phyloP scores from a whole-genome alignment of 2,113 vertebrate species.

The Plotosus lineatus region DNA sequence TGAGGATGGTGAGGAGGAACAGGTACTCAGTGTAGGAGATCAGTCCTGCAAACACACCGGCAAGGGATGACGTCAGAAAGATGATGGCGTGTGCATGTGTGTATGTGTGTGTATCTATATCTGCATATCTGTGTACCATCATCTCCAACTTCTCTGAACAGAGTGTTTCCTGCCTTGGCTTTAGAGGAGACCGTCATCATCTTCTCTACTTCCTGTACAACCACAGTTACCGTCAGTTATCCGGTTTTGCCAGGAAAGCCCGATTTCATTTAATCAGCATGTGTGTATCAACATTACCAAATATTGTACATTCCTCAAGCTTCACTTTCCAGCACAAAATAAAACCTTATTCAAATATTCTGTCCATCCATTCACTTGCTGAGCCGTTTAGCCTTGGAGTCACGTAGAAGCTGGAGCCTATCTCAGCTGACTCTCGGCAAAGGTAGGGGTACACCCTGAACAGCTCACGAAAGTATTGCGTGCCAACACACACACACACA shows the following conservation, averaged over 20 bases:
- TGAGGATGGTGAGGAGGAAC: conserved; percentile 94
- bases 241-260: too few relatives aligned
- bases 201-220: conserved; percentile 78
- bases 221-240: conserved; percentile 16
- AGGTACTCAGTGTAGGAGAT: conserved; percentile 97
- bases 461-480: too few relatives aligned
- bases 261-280: too few relatives aligned
- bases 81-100: not conserved
- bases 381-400: too few relatives aligned
- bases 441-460: too few relatives aligned
- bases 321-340: too few relatives aligned
- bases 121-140: conserved; percentile 70
- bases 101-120: not conserved
- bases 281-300: not conserved
- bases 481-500: too few relatives aligned
- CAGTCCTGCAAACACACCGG: conserved; percentile 77
- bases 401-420: too few relatives aligned
- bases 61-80: not conserved
- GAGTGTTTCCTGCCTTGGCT: conserved; percentile 72
- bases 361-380: too few relatives aligned
- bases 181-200: conserved; percentile 72
- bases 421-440: too few relatives aligned
- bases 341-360: too few relatives aligned
- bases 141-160: conserved; percentile 92
- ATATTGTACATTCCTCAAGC: too few relatives aligned